Percentiles rank a stretch among this genome's conserved stretches.
phyloP scores from a whole-genome alignment of 2,113 vertebrate species.

The Scopus umbretta region DNA sequence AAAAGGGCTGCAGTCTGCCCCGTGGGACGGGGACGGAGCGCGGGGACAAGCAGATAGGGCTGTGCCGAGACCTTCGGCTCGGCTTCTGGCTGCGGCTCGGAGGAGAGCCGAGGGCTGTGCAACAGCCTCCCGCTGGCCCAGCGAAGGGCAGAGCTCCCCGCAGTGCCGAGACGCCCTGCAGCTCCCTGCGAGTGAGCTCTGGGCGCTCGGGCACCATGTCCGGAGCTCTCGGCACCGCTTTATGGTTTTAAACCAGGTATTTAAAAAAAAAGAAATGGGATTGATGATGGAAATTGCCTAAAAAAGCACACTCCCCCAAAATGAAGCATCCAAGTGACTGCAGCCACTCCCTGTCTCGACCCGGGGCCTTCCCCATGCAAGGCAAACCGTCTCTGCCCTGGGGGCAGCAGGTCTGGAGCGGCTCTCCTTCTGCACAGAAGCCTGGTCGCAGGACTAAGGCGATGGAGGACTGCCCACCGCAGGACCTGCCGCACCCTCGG shows the following conservation, averaged over 20 bases:
- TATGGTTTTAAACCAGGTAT: not conserved
- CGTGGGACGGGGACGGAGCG: not conserved
- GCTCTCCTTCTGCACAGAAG: too few relatives aligned
- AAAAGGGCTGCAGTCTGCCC: not conserved
- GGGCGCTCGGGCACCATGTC: accelerated
- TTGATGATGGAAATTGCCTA: not conserved
- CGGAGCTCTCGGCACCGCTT: accelerated
- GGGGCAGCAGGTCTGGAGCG: not conserved
- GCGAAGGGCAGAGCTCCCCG: not conserved
- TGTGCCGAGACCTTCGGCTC: accelerated
- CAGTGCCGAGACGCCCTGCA: accelerated
- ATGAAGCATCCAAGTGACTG: not conserved
- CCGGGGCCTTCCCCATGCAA: too few relatives aligned
- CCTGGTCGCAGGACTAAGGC: accelerated
- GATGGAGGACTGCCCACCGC: accelerated
- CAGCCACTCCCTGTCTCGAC: not conserved
- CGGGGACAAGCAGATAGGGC: not conserved
- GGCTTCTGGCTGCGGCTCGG: not conserved
- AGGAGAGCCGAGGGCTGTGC: not conserved
- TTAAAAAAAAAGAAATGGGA: not conserved
- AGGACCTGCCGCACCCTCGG: not conserved
- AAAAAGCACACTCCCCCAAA: accelerated
- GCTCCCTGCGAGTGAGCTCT: accelerated
- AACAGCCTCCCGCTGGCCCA: not conserved
- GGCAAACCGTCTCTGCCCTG: accelerated